Conservation (phyloP, 2,888 invertebrate genomes). For the Tetheella fluctuosa region DNA sequence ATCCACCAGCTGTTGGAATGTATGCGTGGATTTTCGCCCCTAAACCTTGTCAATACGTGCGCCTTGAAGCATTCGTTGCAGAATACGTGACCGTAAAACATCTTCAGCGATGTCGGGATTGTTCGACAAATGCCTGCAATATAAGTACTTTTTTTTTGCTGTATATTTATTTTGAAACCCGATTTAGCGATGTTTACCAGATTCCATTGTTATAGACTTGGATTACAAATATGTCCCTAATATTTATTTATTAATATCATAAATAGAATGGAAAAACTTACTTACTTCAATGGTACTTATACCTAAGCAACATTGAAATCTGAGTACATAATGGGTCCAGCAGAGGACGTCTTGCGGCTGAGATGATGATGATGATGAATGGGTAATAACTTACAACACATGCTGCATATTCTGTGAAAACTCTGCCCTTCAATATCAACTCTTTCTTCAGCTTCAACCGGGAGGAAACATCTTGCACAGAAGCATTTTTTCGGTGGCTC, state of each 20-base stretch:
- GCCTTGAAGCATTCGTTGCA: constrained; percentile 73
- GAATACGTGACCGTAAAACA: constrained; percentile 80
- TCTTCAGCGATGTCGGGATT: constrained; percentile 67
- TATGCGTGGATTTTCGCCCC: constrained; percentile 58
- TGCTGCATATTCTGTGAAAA: constrained; percentile 71
- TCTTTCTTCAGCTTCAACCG: constrained; percentile 63
- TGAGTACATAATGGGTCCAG: no score
- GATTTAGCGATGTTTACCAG: no score
- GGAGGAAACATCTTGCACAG: constrained; percentile 73
- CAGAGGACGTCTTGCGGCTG: no score
- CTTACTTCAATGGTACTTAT: no score
- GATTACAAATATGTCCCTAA: no score
- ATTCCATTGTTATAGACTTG: no score
- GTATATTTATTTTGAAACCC: not conserved
- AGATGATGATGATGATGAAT: no score
- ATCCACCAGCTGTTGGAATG: constrained; percentile 73
- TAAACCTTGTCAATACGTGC: constrained; percentile 65
- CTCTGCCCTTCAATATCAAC: constrained; percentile 72
- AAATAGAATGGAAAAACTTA: no score
- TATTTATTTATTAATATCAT: no score
- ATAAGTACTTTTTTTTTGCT: not conserved
- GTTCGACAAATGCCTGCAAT: constrained; percentile 67
- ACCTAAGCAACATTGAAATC: no score
- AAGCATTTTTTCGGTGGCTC: constrained; percentile 70
- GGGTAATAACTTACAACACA: constrained; percentile 80